Evolutionary conservation across 2,888 invertebrate genomes (phyloP), one percentile per base, ranked within the genome.

Genomic region (Julus scanicus): DNA sequence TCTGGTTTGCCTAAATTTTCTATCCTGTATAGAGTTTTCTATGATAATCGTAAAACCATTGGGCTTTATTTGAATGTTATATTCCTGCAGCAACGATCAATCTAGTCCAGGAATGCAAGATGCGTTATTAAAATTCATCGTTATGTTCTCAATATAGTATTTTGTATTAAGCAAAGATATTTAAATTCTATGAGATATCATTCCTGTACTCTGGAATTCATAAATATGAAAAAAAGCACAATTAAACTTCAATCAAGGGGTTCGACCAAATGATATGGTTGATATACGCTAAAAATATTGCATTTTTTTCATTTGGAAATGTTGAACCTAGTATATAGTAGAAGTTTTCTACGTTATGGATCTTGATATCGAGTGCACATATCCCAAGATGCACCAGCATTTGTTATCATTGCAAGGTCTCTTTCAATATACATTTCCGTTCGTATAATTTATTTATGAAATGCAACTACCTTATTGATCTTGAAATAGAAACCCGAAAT

Each of bases 391-490:
- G 63, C 63, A 3, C 20, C 63, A 20, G 4, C 63, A 9, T 63
- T 63, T 63, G 20, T 63, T 20, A 20, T 63, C 63, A 15, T 63
- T 20, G 20, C 20, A 63, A 20, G 63, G 63, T 20, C 63, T 63
- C n/a, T 63, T 63, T 63, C 20, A 4, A 63, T n/a, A 63, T 63
- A 20, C 63, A 20, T 20, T 63, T 63, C 63, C 63, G 3, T 63
- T 63, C 63, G 20, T 63, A 20, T 63, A 63, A 63, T 63, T 63
- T 63, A 63, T 63, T 63, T 63, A 63, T 63, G 63, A 63, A 63
- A 63, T 63, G 63, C 63, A 20, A 63, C 63, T 63, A 20, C 63
- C 63, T 63, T 63, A 63, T 63, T 63, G 63, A 63, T 63, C 63
- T 63, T 63, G 63, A 63, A 63, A 63, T 20, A 63, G n/a, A 63